A percentile compares a stretch with the other conserved stretches of the same genome.
phyloP scores from a whole-genome alignment of 2,888 invertebrate genomes.

The Chalcis sispes region DNA sequence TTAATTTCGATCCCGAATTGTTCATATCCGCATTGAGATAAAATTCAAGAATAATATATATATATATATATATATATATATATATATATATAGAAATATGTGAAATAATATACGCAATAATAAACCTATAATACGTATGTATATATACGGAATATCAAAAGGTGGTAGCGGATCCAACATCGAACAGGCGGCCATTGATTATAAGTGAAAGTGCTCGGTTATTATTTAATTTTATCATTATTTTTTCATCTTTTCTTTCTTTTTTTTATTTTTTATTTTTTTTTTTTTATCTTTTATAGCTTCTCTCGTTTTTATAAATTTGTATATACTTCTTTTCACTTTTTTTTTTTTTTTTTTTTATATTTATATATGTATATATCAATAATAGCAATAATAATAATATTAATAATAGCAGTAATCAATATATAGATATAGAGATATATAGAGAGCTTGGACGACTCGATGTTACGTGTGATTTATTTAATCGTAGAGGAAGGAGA shows the following conservation, averaged over 20 bases:
- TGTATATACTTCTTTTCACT: not conserved
- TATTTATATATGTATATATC: constrained; percentile 19
- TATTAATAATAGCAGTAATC: no score
- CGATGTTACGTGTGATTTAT: constrained; percentile 7
- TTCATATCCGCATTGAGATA: constrained; percentile 2
- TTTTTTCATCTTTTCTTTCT: constrained; percentile 4
- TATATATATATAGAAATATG: constrained; percentile 29
- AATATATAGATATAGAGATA: constrained; percentile 13
- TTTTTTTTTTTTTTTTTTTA: constrained; percentile 14
- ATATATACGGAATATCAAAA: constrained; percentile 55
- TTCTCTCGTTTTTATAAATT: not conserved
- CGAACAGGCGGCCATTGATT: constrained; percentile 64
- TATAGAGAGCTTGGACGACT: constrained; percentile 15
- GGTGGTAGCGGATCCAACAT: constrained; percentile 68
- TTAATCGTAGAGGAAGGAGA: constrained; percentile 58
- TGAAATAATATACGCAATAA: constrained; percentile 26
- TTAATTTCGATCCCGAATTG: constrained; percentile 6
- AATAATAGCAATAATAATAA: no score
- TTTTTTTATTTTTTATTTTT: constrained; percentile 3
- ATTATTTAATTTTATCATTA: constrained; percentile 33
- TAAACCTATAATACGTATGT: constrained; percentile 2
- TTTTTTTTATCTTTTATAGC: not conserved
- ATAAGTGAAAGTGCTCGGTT: constrained; percentile 36
- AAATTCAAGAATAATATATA: constrained; percentile 58
- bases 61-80: constrained; percentile 38